Evolutionary conservation across 1,140 invertebrate species (phyloP).

Genomic region (Leptoteleia sp.): DNA sequence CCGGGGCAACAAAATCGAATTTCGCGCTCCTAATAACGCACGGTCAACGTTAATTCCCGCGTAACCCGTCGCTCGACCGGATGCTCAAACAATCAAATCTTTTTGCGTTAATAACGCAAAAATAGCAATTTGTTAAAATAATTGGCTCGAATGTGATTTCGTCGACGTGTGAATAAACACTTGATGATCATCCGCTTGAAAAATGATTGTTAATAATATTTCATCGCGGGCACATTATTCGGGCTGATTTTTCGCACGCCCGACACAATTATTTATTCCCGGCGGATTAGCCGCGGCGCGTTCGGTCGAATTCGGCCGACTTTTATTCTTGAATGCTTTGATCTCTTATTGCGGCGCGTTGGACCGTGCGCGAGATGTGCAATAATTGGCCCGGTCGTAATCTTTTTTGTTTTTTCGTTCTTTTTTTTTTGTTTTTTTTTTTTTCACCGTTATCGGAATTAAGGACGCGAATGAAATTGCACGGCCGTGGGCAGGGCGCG

Average conservation of each 20-base stretch:
- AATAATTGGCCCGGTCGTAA: conserved; percentile 10
- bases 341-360: conserved; percentile 7
- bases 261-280: conserved; percentile 15
- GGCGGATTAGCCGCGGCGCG: conserved; percentile 2
- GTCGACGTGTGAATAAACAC: conserved; percentile 24
- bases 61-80: conserved; percentile 15
- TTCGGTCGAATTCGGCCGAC: conserved; percentile 1
- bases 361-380: conserved; percentile 2
- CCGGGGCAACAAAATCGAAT: not conserved
- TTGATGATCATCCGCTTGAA: conserved; percentile 19
- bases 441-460: too few species aligned
- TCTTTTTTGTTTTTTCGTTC: too few species aligned
- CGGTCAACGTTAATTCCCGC: conserved; percentile 7
- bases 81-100: conserved; percentile 21
- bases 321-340: conserved; percentile 19
- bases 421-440: too few species aligned
- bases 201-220: conserved; percentile 34
- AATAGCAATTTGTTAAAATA: conserved; percentile 40
- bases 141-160: conserved; percentile 11
- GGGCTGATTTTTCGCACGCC: conserved; percentile 7
- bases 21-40: conserved; percentile 3
- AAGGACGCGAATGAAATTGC: conserved; percentile 4
- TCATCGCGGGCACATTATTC: conserved; percentile 15
- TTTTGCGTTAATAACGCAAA: conserved; percentile 30
- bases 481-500: not conserved